phyloP scores from a whole-genome alignment of 92 coral and sea anemone genomes.

The Muricea muricata region DNA sequence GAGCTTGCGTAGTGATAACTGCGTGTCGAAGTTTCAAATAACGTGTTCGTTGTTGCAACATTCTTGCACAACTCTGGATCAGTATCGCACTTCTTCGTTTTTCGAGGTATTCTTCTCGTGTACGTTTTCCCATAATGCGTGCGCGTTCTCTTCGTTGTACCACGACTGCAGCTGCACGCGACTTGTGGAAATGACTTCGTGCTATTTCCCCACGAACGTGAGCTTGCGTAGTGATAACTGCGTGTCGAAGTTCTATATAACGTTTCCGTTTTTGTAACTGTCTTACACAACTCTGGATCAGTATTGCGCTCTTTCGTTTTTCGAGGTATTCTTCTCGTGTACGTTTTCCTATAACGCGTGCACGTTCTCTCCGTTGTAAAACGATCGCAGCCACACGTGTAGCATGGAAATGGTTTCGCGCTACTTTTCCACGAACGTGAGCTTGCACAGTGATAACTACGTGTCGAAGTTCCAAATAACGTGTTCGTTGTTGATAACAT shows the following conservation, averaged over 20 bases:
- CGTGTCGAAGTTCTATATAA: slow-evolving; percentile 40
- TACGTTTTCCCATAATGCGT: slow-evolving; percentile 38
- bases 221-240: slow-evolving; percentile 69
- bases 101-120: slow-evolving; percentile 44
- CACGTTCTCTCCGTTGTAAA: slow-evolving; percentile 70
- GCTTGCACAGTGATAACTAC: slow-evolving; percentile 70
- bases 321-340: slow-evolving; percentile 44
- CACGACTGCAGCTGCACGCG: slow-evolving; percentile 60
- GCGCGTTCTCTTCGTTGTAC: slow-evolving; percentile 74
- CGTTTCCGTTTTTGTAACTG: slow-evolving; percentile 49
- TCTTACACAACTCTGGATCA: slow-evolving; percentile 74
- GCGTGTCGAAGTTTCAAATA: too few species aligned
- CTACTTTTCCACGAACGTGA: slow-evolving; percentile 39
- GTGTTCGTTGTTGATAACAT: slow-evolving; percentile 52
- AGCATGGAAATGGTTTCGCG: slow-evolving; percentile 20
- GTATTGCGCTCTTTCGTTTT: slow-evolving; percentile 63
- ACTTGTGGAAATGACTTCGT: slow-evolving; percentile 23
- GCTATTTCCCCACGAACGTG: slow-evolving; percentile 37
- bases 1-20: too few species aligned
- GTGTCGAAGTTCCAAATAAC: slow-evolving; percentile 37
- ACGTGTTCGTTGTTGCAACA: too few species aligned
- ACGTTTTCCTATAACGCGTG: slow-evolving; percentile 49
- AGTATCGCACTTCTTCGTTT: slow-evolving; percentile 63
- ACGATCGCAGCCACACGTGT: slow-evolving; percentile 61
- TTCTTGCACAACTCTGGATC: too few species aligned